These are phyloP conservation scores for Antechinus stuartii DNA, from an alignment of 2,113 vertebrate genomes.

Conservation along the genomic window DNA sequence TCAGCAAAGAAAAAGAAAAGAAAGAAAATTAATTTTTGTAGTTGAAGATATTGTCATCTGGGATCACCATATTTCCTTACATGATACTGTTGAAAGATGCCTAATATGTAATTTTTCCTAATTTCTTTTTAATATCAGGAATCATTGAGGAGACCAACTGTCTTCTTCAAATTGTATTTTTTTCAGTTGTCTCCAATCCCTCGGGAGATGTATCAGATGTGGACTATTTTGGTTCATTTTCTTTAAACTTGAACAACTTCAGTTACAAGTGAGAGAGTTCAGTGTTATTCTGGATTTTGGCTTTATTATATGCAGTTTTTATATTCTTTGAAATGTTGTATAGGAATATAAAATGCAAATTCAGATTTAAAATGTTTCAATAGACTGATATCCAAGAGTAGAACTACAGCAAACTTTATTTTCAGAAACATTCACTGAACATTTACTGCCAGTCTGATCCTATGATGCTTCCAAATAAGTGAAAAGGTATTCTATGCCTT, in stretches of 20 bases:
- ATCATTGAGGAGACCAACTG: background rate
- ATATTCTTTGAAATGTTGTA: slow-evolving; percentile 24
- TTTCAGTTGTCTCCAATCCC: slow-evolving; percentile 36
- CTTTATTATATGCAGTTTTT: slow-evolving; percentile 40
- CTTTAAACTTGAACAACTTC: slow-evolving; percentile 33
- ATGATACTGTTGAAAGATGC: slow-evolving; percentile 34
- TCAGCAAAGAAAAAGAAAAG: too few species aligned
- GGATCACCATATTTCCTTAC: slow-evolving; percentile 20
- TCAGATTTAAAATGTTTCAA: slow-evolving; percentile 31
- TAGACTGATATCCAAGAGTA: slow-evolving; percentile 8
- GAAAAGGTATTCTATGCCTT: background rate
- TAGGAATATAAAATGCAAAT: slow-evolving; percentile 4
- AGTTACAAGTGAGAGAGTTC: background rate
- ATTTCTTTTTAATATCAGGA: slow-evolving; percentile 16
- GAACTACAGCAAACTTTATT: slow-evolving; percentile 32
- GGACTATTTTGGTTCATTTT: slow-evolving; percentile 26
- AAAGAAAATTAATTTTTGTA: slow-evolving; percentile 13
- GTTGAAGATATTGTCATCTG: slow-evolving; percentile 35
- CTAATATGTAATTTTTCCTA: background rate
- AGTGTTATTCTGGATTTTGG: background rate
- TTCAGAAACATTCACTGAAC: slow-evolving; percentile 62
- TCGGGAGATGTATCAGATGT: slow-evolving; percentile 29
- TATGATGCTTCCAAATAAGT: slow-evolving; percentile 3
- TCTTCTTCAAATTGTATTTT: slow-evolving; percentile 31
- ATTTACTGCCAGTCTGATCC: background rate